phyloP scores from a whole-genome alignment of 2,797 vertebrate species.

The Percopsis omiscomaycus region DNA sequence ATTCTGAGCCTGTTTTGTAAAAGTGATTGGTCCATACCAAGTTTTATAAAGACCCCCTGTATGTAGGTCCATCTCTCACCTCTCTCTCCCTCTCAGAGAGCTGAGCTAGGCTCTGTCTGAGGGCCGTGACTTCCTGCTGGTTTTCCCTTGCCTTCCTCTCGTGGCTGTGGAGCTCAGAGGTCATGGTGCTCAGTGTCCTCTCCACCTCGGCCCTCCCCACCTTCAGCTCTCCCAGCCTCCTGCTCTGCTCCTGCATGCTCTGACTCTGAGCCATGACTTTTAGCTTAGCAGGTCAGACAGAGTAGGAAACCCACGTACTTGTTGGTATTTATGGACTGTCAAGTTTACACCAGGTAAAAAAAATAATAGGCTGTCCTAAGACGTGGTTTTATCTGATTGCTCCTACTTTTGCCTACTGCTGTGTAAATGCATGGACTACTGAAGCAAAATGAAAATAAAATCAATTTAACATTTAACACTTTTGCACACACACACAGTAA shows the following conservation, averaged over 20 bases:
- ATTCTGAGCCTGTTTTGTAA: not conserved
- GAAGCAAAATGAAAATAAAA: not conserved
- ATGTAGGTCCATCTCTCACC: slow-evolving; percentile 62
- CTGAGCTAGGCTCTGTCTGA: slow-evolving; percentile 75
- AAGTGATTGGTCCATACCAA: not conserved
- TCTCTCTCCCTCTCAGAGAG: slow-evolving; percentile 82
- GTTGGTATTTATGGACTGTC: slow-evolving; percentile 22
- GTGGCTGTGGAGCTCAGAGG: slow-evolving; percentile 77
- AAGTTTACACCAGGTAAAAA: slow-evolving; percentile 8
- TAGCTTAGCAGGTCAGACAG: slow-evolving; percentile 76
- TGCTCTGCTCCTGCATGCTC: slow-evolving; percentile 82
- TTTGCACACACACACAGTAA: not conserved
- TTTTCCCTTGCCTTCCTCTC: slow-evolving; percentile 75
- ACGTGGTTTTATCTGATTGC: not conserved
- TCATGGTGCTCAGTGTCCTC: slow-evolving; percentile 74
- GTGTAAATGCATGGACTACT: not conserved
- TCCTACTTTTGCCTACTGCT: slow-evolving; percentile 2
- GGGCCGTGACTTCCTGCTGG: slow-evolving; percentile 65
- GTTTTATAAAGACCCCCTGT: not conserved
- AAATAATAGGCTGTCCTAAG: slow-evolving; percentile 11
- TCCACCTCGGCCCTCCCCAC: slow-evolving; percentile 82
- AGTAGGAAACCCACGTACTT: slow-evolving; percentile 36
- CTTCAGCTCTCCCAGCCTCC: slow-evolving; percentile 79
- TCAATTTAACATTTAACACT: not conserved
- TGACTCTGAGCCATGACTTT: slow-evolving; percentile 86